Evolutionary conservation across 2,888 invertebrate genomes (phyloP).

Genomic region (Andrena minutula): DNA sequence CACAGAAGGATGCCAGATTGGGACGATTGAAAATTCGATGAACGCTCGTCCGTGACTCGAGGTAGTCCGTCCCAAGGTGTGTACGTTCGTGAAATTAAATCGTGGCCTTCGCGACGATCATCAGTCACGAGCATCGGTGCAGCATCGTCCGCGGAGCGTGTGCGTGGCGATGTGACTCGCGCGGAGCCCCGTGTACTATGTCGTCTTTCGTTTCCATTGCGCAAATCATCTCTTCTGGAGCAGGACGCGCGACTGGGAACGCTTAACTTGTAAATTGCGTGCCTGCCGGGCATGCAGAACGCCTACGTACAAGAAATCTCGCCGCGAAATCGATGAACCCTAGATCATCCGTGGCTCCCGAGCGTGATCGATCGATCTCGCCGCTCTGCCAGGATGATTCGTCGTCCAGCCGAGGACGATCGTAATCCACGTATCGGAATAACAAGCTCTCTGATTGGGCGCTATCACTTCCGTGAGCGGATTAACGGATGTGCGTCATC

Average conservation of each 20-base stretch:
- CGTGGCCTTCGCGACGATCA: slow-evolving; percentile 71
- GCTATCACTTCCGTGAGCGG: slow-evolving; percentile 38
- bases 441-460: slow-evolving; percentile 58
- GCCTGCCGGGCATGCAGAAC: slow-evolving; percentile 60
- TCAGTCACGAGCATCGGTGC: slow-evolving; percentile 70
- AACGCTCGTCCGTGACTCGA: slow-evolving; percentile 50
- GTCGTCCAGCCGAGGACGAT: slow-evolving; percentile 40
- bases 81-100: slow-evolving; percentile 78
- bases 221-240: slow-evolving; percentile 76
- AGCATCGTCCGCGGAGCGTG: slow-evolving; percentile 12
- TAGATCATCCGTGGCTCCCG: slow-evolving; percentile 30
- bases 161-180: slow-evolving; percentile 62
- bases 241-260: slow-evolving; percentile 63
- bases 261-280: slow-evolving; percentile 76
- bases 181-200: slow-evolving; percentile 53
- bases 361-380: slow-evolving; percentile 45
- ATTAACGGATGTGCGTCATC: slow-evolving; percentile 39
- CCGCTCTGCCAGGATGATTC: slow-evolving; percentile 23
- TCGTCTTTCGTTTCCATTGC: slow-evolving; percentile 75
- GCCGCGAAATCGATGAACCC: slow-evolving; percentile 45
- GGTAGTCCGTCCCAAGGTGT: slow-evolving; percentile 53
- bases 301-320: slow-evolving; percentile 63
- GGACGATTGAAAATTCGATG: slow-evolving; percentile 61
- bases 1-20: slow-evolving; percentile 36
- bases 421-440: slow-evolving; percentile 57